A percentile compares a stretch with the other conserved stretches of the same genome.
Evolutionary conservation across 2,888 invertebrate genomes (phyloP).

Genomic region (Stramonita haemastoma): DNA sequence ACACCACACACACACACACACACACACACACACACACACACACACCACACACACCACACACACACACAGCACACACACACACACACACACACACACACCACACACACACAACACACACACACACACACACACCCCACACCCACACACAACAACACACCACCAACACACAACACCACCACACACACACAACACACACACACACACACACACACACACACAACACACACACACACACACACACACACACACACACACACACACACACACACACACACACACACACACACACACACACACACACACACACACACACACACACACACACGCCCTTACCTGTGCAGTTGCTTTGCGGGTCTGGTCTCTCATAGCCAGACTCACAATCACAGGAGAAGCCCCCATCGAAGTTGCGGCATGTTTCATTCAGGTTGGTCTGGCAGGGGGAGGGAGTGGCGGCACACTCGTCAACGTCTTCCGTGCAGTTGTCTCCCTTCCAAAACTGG

Average conservation of each 20-base stretch:
- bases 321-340: conserved; percentile 31
- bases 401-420: neutral
- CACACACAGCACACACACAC: neutral
- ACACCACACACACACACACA: too few species aligned
- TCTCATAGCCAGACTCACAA: conserved; percentile 26
- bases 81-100: neutral
- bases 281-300: neutral
- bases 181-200: neutral
- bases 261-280: neutral
- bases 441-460: conserved; percentile 28
- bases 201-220: neutral
- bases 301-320: neutral
- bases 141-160: too few species aligned
- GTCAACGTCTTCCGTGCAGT: conserved; percentile 41
- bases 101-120: too few species aligned
- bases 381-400: conserved; percentile 18
- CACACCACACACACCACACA: too few species aligned
- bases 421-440: neutral
- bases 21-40: neutral
- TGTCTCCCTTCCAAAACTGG: conserved; percentile 42
- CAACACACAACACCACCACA: too few species aligned
- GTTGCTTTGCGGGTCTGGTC: neutral
- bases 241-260: neutral
- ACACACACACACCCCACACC: neutral
- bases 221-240: neutral